Base-by-base conservation (phyloP, 2,888 invertebrate genomes). In the Hypercompe scribonia region DNA sequence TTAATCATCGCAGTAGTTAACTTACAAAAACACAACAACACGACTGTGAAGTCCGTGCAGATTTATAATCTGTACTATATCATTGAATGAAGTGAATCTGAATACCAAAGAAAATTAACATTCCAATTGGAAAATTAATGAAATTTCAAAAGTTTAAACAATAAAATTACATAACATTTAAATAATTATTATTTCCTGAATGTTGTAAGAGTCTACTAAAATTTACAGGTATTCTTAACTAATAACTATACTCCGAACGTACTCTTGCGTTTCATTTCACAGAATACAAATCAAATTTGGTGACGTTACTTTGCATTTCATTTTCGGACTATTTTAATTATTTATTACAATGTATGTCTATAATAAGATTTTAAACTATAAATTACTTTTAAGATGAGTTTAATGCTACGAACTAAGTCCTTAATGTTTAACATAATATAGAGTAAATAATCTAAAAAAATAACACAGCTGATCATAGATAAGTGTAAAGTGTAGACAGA, bases 21-120 rank as follows among this genome's bases (percentile, higher is more conserved):
- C 13, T 42, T 69, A 77, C 63, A 68, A 74, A 73, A 68, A 71
- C 72, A 84, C 81, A 84, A 84, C 77, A 84, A 85, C 80, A 81
- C 81, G 80, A 83, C 81, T 74, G 69, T 72, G 73, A 77, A 66
- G 65, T 65, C 64, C 67, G 42, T 36, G 34, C 64, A 31, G 50
- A 54, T 82, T 74, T 81, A 67, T 79, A 66, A 72, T 80, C 82
- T 81, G 82, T 79, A 66, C 8, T 46, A 24, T 36, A 33, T 73
- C 67, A 50, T 69, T 75, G 73, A 68, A 63, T 65, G 18, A 33
- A 33, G 66, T 73, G 46, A 71, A 61, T 73, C 79, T 71, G 65
- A 69, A 80, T 50, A 80, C 78, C 42, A 61, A 24, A 36, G 4
- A 18, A 46, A 58, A 65, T 3, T 54, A 8, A 11, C 10, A n/a